Evolutionary conservation across 2,113 vertebrate species (phyloP).

Genomic region (Ophiodon elongatus): DNA sequence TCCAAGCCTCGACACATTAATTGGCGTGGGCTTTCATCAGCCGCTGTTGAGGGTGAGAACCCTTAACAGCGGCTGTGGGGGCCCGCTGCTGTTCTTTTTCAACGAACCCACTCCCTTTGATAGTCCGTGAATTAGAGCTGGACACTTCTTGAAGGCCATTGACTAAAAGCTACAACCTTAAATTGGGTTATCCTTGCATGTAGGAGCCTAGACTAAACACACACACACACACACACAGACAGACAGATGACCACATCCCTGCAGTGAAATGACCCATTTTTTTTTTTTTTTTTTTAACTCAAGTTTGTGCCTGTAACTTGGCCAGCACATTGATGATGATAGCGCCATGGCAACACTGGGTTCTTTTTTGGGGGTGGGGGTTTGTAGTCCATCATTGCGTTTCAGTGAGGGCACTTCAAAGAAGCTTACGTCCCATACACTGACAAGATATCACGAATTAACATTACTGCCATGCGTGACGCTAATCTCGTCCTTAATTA

Average conservation of each 20-base stretch:
- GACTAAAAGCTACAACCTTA: slow-evolving; percentile 41
- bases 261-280: slow-evolving; percentile 65
- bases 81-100: slow-evolving; percentile 1
- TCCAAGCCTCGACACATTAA: background rate
- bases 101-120: slow-evolving; percentile 16
- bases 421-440: slow-evolving; percentile 42
- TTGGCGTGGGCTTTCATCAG: slow-evolving; percentile 12
- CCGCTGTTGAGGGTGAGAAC: background rate
- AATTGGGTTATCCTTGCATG: slow-evolving; percentile 49
- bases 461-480: slow-evolving; percentile 60
- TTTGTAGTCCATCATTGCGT: slow-evolving; percentile 13
- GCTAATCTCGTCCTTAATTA: slow-evolving; percentile 74
- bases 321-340: slow-evolving; percentile 8
- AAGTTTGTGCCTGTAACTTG: slow-evolving; percentile 37
- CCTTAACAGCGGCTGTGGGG: too few species aligned
- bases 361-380: too few species aligned
- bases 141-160: slow-evolving; percentile 19
- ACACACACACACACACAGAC: background rate
- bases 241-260: slow-evolving; percentile 55
- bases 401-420: slow-evolving; percentile 42
- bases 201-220: slow-evolving; percentile 11
- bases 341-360: slow-evolving; percentile 22
- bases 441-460: slow-evolving; percentile 53
- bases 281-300: slow-evolving; percentile 41
- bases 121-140: slow-evolving; percentile 14